Base-by-base conservation (phyloP, 2,113 vertebrate genomes). In the Sturnus vulgaris region DNA sequence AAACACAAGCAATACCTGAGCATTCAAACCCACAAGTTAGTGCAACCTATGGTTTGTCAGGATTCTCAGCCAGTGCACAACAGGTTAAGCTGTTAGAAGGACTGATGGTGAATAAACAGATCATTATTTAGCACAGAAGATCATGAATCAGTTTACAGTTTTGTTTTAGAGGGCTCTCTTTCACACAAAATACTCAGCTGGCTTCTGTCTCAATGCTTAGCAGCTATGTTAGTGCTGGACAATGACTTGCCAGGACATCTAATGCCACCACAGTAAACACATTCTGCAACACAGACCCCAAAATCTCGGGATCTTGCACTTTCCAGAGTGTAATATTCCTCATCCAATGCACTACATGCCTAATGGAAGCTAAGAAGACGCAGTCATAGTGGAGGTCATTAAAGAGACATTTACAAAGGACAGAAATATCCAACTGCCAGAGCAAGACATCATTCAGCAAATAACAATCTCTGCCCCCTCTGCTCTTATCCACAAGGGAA, bases 201-300 rank as follows among this genome's bases (percentile, higher is more conserved):
- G 88, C 88, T 88, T 60, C 46, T 31, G 24, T 83, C 86, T 70
- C 82, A 90, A 12, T 0, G 6, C 68, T 81, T 23, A 83, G 68
- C 88, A 88, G 90, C 76, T 76, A 69, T 75, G 70, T 73, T 63
- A 92, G 88, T 6, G 0, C 46, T 92, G 90, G 70, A 82, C 63
- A 90, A 70, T 73, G 63, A 83, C 71, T 66, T 63, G 68, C 71
- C 68, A 93, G 65, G 71, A 76, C 66, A 70, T 95, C 79, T 69
- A 95, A 88, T 55, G 35, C 71, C 71, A 95, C 55, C 82, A 83
- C 66, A 92, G 63, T 66, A 88, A 88, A 94, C 75, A 92, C 86
- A 63, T 83, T 77, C 95, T 83, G 56, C 63, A 77, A 53, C 50
- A 81, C 82, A 86, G 79, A 61, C 71, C 78, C 35, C 35, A 35